Evolutionary conservation across 1,140 invertebrate species (phyloP).

Genomic region (Drosophila lini): DNA sequence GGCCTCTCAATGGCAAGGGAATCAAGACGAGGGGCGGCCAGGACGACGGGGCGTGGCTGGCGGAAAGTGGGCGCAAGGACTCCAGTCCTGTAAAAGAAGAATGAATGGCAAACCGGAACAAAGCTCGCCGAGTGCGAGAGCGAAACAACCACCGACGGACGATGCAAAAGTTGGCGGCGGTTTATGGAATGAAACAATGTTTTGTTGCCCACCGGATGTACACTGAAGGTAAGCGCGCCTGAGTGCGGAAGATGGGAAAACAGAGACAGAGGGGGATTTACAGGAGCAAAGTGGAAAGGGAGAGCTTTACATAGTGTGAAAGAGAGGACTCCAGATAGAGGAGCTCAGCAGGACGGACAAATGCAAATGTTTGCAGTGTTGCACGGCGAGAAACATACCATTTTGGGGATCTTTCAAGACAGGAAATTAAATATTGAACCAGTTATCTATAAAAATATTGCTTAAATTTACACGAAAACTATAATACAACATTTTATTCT

Average conservation of each 20-base stretch:
- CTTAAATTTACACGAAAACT: neutral
- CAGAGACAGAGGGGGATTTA: neutral
- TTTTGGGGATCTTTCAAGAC: neutral
- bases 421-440: neutral
- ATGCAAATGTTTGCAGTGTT: conserved; percentile 55
- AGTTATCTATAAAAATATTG: neutral
- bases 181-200: conserved; percentile 74
- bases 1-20: conserved; percentile 41
- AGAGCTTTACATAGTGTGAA: conserved; percentile 6
- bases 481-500: neutral
- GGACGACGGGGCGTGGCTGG: conserved; percentile 4
- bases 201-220: conserved; percentile 64
- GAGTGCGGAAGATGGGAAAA: conserved; percentile 3
- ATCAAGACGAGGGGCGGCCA: conserved; percentile 22
- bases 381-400: neutral
- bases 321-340: conserved; percentile 26
- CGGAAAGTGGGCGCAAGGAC: conserved; percentile 10
- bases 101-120: conserved; percentile 60
- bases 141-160: conserved; percentile 63
- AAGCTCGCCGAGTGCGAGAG: conserved; percentile 60
- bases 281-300: conserved; percentile 6
- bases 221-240: conserved; percentile 17
- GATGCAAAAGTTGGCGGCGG: conserved; percentile 52
- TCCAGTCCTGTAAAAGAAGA: conserved; percentile 26
- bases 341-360: conserved; percentile 45